phyloP scores from a whole-genome alignment of 2,888 invertebrate species.

The Drosophila robusta region DNA sequence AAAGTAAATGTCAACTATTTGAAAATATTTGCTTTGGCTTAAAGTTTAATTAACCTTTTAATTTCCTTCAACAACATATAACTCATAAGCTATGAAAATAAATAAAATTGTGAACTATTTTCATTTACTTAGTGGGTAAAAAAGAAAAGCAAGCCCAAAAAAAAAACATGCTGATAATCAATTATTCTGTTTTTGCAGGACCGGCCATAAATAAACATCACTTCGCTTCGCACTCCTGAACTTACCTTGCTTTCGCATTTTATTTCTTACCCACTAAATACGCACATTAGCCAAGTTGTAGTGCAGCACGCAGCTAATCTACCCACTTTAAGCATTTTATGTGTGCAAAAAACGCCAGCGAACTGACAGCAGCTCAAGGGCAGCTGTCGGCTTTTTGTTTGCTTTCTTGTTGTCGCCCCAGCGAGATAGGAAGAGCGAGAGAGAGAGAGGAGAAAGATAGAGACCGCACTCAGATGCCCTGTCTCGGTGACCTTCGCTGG shows the following conservation, averaged over 20 bases:
- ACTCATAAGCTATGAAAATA: constrained; percentile 7
- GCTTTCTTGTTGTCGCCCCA: constrained; percentile 27
- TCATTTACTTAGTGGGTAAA: neutral
- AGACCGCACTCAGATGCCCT: constrained; percentile 4
- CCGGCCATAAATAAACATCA: neutral
- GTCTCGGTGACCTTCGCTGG: constrained; percentile 47
- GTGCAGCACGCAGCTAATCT: constrained; percentile 55
- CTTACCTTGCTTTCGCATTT: neutral
- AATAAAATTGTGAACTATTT: neutral
- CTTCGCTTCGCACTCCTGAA: neutral
- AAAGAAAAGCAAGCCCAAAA: neutral
- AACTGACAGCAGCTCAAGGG: constrained; percentile 55
- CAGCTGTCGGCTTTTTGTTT: constrained; percentile 39
- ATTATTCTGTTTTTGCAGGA: neutral
- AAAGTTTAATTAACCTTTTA: neutral
- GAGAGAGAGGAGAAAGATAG: neutral
- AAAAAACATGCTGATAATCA: neutral
- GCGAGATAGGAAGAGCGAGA: neutral
- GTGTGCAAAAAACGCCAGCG: constrained; percentile 29
- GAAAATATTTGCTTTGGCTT: neutral
- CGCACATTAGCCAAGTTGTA: constrained; percentile 24
- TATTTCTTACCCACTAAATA: constrained; percentile 13
- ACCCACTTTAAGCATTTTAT: constrained; percentile 64
- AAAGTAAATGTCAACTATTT: too few species aligned
- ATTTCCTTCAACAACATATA: neutral